Base-by-base conservation (phyloP, 2,888 invertebrate species). In the Apocheima hispidaria region DNA sequence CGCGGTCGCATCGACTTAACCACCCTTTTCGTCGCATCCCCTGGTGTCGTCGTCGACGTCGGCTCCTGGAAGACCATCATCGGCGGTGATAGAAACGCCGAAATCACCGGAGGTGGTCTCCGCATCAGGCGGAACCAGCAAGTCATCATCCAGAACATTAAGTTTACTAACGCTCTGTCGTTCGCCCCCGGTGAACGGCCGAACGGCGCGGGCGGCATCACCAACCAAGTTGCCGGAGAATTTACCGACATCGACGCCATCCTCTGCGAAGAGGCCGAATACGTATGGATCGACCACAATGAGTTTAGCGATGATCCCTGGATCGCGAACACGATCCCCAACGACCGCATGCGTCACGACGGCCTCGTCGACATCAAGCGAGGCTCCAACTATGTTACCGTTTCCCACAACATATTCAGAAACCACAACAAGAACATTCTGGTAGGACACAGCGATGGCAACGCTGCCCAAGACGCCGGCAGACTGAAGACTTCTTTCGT, bases 291-390 rank as follows among this genome's bases (percentile, higher is more conserved):
- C 33, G 66, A 69, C 46, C 69, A 67, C 57, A 51, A 51, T 43
- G 67, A 66, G 50, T 69, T 69, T 43, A 36, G 59, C 21, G 69
- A 66, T 36, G 69, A 66, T 46, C 69, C 69, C 1, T 65, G 63
- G 65, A 33, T 43, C 40, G 54, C 63, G n/a, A 28, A 54, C 46
- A 40, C 12, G 21, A 49, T 54, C 5, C 41, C 69, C 36, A 53
- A 52, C 38, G 7, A 52, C 23, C 51, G 30, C 3, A 65, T 51
- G 59, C 56, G 69, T 4, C 69, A 67, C 61, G 67, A 67, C 52
- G 69, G 69, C 2, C 54, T 62, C 16, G 43, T 69, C 10, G 65
- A 69, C 50, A 62, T 69, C 55, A 62, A 62, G 46, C 61, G 53
- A 20, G 67, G 28, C 6, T 63, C 69, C 50, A 62, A 67, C 67